Evolutionary conservation across 1,140 invertebrate species (phyloP), one percentile per base, ranked within the genome.

Genomic region (Zaprionus vittiger): DNA sequence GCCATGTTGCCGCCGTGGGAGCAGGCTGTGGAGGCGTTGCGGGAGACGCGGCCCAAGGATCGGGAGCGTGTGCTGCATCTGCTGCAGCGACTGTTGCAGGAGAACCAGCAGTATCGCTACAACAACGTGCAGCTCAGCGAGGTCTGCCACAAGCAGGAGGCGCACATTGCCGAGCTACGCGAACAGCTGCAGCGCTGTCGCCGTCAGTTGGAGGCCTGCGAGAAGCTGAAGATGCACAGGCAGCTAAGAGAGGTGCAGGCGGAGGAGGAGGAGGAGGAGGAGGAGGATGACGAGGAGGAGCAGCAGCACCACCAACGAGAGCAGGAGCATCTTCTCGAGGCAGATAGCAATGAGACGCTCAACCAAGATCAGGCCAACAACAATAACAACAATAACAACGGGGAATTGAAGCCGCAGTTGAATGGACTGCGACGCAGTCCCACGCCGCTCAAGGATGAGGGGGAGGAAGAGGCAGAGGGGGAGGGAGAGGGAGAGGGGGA

Each of bases 1-100:
- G 84, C 90, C 71, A 86, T 84, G 76, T 52, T 92, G 60, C 79
- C 90, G 26, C 91, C 92, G 1, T 92, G 90, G 90, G 92, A 93
- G 65, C 67, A 90, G 78, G 92, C 91, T 0, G 84, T 91, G 34
- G 92, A 93, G 15, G 91, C 90, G 22, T 26, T 87, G 47, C 72
- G 84, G 14, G 92, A 92, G 20, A 92, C 90, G 0, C 74, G 81
- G 14, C 81, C 87, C 41, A 73, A 80, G 28, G 86, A 91, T 64
- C 82, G 85, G 22, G 90, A 91, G 55, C 69, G 81, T n/a, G 80
- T 92, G 15, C 62, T 91, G 49, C 76, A 83, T 1, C 41, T 93
- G 59, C 72, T 93, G 38, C 91, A 92, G 63, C 72, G 77, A 6
- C 61, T 92, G 44, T 54, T 93, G 37, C 91, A 89, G 59, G 92